These are phyloP conservation scores for Delphinapterus leucas DNA, from an alignment of 2,113 vertebrate genomes.

Conservation along the genomic window DNA sequence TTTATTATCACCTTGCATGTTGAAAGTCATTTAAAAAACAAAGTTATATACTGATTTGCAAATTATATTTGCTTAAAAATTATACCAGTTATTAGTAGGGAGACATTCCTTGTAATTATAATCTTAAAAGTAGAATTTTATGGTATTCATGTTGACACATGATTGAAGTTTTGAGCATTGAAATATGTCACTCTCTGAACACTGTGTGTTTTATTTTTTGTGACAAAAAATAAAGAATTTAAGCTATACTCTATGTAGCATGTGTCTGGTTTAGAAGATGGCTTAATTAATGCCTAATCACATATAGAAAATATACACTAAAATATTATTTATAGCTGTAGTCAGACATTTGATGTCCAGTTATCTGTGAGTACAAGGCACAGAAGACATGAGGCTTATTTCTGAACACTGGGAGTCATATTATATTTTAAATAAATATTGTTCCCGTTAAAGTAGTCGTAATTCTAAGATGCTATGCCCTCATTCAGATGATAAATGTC, in stretches of 20 bases:
- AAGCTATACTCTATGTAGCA: not conserved
- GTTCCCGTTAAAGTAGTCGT: not conserved
- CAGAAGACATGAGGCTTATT: not conserved
- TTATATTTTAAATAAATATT: not conserved
- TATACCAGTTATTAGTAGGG: not conserved
- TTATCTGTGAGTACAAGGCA: not conserved
- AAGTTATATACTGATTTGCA: not conserved
- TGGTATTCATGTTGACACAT: not conserved
- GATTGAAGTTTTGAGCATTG: not conserved
- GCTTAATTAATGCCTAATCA: not conserved
- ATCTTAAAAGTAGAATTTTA: not conserved
- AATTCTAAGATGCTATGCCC: not conserved
- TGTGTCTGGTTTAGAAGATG: not conserved
- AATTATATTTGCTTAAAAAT: slow-evolving; percentile 10
- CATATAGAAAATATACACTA: slow-evolving; percentile 1
- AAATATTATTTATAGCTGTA: not conserved
- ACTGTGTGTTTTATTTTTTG: not conserved
- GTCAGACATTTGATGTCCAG: not conserved
- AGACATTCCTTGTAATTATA: not conserved
- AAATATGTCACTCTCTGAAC: not conserved
- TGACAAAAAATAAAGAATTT: not conserved
- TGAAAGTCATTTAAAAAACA: not conserved
- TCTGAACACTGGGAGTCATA: not conserved
- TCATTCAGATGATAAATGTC: not conserved
- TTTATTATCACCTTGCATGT: not conserved